Evolutionary conservation across 2,888 invertebrate genomes (phyloP).

Genomic region (Palloptera scutellata): DNA sequence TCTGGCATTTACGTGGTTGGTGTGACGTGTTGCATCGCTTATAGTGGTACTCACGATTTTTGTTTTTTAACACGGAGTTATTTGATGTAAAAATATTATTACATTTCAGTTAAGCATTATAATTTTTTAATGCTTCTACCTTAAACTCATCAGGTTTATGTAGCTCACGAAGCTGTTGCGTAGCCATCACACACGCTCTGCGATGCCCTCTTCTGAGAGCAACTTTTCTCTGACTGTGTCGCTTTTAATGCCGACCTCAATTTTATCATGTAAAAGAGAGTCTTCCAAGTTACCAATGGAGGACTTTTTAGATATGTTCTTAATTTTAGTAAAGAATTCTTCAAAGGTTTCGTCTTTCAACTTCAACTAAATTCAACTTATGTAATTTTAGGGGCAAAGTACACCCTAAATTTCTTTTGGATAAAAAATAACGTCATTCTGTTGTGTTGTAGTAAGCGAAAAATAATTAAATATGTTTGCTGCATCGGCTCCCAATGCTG

Average conservation of each 20-base stretch:
- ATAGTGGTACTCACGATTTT: constrained; percentile 20
- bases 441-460: background rate
- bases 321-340: constrained; percentile 36
- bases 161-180: constrained; percentile 31
- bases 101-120: constrained; percentile 21
- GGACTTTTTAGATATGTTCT: constrained; percentile 33
- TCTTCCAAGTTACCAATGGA: constrained; percentile 29
- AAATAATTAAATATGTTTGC: constrained; percentile 13
- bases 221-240: constrained; percentile 19
- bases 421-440: constrained; percentile 10
- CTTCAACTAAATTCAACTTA: constrained; percentile 30
- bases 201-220: constrained; percentile 33
- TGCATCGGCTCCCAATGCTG: constrained; percentile 23
- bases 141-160: constrained; percentile 14
- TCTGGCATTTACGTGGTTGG: constrained; percentile 30
- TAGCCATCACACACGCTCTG: constrained; percentile 35
- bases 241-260: constrained; percentile 29
- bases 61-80: background rate
- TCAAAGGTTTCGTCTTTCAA: constrained; percentile 34
- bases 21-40: constrained; percentile 32
- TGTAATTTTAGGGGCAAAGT: constrained; percentile 32
- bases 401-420: constrained; percentile 32
- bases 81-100: background rate
- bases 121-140: constrained; percentile 30
- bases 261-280: constrained; percentile 32